These are phyloP conservation scores for Acanthochromis polyacanthus DNA, from an alignment of 2,113 vertebrate species.

Conservation along the genomic window DNA sequence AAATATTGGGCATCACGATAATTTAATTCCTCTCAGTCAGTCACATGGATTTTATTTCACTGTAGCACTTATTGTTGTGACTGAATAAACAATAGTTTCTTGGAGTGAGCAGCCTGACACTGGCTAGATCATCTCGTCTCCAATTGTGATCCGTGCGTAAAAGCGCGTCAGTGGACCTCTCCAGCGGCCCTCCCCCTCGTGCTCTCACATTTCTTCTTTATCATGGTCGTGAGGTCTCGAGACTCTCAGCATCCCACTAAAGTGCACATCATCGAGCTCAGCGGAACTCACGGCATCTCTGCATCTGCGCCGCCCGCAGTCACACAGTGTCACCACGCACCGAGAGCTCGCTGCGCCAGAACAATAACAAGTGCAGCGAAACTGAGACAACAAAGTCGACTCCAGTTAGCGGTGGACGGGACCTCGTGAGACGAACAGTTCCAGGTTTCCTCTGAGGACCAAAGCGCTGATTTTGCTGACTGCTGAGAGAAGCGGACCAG, in stretches of 20 bases:
- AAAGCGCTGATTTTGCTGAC: background rate
- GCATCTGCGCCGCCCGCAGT: slow-evolving; percentile 46
- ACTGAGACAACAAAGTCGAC: slow-evolving; percentile 11
- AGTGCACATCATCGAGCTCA: slow-evolving; percentile 47
- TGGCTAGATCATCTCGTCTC: background rate
- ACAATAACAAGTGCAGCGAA: slow-evolving; percentile 19
- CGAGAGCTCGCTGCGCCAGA: background rate
- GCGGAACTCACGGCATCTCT: slow-evolving; percentile 29
- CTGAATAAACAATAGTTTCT: background rate
- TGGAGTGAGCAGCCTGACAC: background rate
- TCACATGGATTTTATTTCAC: background rate
- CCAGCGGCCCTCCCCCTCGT: background rate
- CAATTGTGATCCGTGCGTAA: slow-evolving; percentile 53
- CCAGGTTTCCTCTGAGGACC: slow-evolving; percentile 16
- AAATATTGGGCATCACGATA: background rate
- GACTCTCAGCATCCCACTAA: slow-evolving; percentile 24
- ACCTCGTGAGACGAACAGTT: slow-evolving; percentile 5
- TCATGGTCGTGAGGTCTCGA: slow-evolving; percentile 29
- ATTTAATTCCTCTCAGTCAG: background rate
- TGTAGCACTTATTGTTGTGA: background rate
- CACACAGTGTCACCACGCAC: slow-evolving; percentile 32
- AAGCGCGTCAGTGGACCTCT: slow-evolving; percentile 42
- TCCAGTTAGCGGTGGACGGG: background rate
- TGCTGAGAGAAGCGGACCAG: slow-evolving; percentile 18
- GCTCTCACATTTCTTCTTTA: slow-evolving; percentile 9